Conservation (phyloP, 2,888 invertebrate species). For the Zootermopsis nevadensis region DNA sequence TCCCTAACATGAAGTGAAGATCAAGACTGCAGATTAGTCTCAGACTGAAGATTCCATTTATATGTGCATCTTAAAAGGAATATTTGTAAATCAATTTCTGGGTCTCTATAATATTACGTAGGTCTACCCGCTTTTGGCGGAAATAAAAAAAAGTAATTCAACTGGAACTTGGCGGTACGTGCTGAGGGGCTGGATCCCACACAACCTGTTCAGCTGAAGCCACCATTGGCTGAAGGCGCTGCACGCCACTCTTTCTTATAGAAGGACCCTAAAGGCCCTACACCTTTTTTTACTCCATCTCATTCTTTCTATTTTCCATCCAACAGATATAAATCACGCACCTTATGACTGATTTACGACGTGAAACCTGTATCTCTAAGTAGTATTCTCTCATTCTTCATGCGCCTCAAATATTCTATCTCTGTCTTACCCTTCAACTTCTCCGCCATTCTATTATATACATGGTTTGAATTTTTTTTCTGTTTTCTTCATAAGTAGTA, state of each 20-base stretch:
- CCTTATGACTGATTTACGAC: constrained; percentile 47
- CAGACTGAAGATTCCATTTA: too few relatives aligned
- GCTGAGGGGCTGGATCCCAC: background rate
- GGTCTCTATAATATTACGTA: too few relatives aligned
- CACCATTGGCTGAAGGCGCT: constrained; percentile 19
- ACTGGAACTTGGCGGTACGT: background rate
- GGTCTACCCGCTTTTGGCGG: background rate
- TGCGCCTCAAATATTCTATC: constrained; percentile 19
- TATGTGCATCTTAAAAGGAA: too few relatives aligned
- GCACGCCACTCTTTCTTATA: constrained; percentile 22
- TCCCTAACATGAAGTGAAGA: too few relatives aligned
- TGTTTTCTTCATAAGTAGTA: constrained; percentile 13
- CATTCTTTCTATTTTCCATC: constrained; percentile 27
- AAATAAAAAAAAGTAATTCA: background rate
- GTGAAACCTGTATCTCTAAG: constrained; percentile 37
- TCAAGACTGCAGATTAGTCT: too few relatives aligned
- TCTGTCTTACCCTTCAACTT: constrained; percentile 33
- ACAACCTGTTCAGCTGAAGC: constrained; percentile 1
- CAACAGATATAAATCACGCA: constrained; percentile 40
- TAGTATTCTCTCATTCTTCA: constrained; percentile 33
- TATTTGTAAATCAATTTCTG: too few relatives aligned
- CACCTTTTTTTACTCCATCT: background rate
- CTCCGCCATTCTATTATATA: constrained; percentile 43
- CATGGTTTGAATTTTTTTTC: constrained; percentile 26
- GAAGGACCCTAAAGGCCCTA: constrained; percentile 21